Conservation (phyloP, 2,888 invertebrate genomes). For the Magallana nippona region DNA sequence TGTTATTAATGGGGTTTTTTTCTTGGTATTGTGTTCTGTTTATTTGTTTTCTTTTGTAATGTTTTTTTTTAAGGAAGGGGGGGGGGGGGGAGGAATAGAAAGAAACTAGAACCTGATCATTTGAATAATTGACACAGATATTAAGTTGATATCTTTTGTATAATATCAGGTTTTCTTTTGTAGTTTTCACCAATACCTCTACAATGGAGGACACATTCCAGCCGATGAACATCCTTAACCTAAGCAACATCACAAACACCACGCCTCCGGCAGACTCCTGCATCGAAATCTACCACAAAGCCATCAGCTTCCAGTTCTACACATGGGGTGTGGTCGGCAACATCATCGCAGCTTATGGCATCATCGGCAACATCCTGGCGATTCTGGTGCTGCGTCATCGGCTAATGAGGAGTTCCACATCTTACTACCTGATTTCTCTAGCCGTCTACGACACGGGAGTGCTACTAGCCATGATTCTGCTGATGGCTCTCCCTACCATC, state of each 20-base stretch:
- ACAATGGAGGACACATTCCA: constrained; percentile 17
- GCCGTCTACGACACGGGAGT: constrained; percentile 96
- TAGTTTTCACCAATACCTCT: neutral
- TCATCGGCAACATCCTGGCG: constrained; percentile 76
- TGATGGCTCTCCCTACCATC: constrained; percentile 72
- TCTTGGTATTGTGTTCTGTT: no score
- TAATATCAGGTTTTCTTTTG: neutral
- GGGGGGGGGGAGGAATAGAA: no score
- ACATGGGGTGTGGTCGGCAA: constrained; percentile 93
- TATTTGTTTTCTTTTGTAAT: no score
- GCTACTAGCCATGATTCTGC: constrained; percentile 83
- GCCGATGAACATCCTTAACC: neutral
- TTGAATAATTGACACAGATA: no score
- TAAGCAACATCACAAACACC: constrained; percentile 2
- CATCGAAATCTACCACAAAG: constrained; percentile 13
- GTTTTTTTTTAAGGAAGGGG: no score
- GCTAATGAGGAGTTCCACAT: constrained; percentile 97
- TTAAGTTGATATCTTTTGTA: no score
- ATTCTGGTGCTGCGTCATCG: constrained; percentile 81
- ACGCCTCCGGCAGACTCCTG: neutral
- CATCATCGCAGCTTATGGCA: constrained; percentile 89
- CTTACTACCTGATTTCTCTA: constrained; percentile 94
- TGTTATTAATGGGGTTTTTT: no score
- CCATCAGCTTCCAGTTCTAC: constrained; percentile 82
- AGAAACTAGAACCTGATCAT: no score